Evolutionary conservation across 2,888 invertebrate genomes (phyloP).

Genomic region (Orchesellides sinensis): DNA sequence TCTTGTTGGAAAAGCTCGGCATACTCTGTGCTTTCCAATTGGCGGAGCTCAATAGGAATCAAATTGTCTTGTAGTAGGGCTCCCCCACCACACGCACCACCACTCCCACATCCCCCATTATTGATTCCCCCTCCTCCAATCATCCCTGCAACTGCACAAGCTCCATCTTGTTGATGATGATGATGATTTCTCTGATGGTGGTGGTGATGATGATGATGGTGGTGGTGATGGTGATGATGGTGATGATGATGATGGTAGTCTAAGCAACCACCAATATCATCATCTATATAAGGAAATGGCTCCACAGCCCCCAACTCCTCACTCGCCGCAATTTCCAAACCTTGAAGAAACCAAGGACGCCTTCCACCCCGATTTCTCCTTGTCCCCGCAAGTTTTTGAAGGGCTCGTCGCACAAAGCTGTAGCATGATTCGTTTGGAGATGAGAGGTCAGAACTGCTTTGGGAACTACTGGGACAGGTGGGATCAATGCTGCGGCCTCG

Average conservation of each 20-base stretch:
- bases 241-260: slow-evolving; percentile 41
- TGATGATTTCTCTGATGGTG: slow-evolving; percentile 23
- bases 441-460: slow-evolving; percentile 91
- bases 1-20: slow-evolving; percentile 76
- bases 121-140: slow-evolving; percentile 6
- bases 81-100: slow-evolving; percentile 75
- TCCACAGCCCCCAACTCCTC: slow-evolving; percentile 63
- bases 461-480: slow-evolving; percentile 79
- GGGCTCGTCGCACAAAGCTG: slow-evolving; percentile 92
- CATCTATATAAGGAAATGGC: slow-evolving; percentile 69
- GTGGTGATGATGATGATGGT: slow-evolving; percentile 39
- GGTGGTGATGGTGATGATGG: slow-evolving; percentile 34
- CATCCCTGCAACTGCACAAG: too few relatives aligned
- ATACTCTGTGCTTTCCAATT: slow-evolving; percentile 81
- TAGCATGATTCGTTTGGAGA: slow-evolving; percentile 96
- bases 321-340: slow-evolving; percentile 76
- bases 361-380: slow-evolving; percentile 80
- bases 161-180: background rate
- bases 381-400: slow-evolving; percentile 88
- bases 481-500: slow-evolving; percentile 85
- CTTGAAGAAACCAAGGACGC: slow-evolving; percentile 88
- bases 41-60: slow-evolving; percentile 90
- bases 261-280: slow-evolving; percentile 47
- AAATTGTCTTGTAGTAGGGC: slow-evolving; percentile 81
- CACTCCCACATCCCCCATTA: slow-evolving; percentile 21